Evolutionary conservation across 2,888 invertebrate species (phyloP), one percentile per base, ranked within the genome.

Genomic region (Ichneumoninae sp.): DNA sequence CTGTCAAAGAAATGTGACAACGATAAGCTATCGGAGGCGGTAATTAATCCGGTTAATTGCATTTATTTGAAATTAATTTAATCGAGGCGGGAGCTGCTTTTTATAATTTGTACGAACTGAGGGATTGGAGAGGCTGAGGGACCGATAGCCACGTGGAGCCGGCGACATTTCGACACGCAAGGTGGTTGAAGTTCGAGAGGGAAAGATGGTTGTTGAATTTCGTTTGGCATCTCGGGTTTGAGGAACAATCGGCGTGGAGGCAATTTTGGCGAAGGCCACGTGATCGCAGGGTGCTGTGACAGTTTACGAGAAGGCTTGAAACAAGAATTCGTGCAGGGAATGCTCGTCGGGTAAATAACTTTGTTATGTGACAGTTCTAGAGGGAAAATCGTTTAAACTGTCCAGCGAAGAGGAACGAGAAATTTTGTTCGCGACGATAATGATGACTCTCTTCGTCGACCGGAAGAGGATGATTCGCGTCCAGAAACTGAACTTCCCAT

Each of bases 381-480:
- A 10, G 13, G 47, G 54, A 54, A 36, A n/a, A 66, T 65, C 50
- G 33, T 62, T 47, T 62, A 19, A 10, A 44, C 33, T 10, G 22
- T 0, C 33, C 16, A 10, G 3, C n/a, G 22, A 22, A 22, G 40
- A 70, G 30, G 40, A 44, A 30, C 10, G 57, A n/a, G 22, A 44
- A 60, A 33, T 33, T 60, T 8, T 52, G 13, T 8, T 66, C 26
- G 36, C 19, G 36, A 10, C 44, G n/a, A 78, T 47, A 71, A 74
- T n/a, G 47, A 84, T 65, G 65, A 70, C 7, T 30, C 54, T 5
- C 44, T 44, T 77, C 26, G 54, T 76, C 69, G 13, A 52, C 44
- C n/a, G 77, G 68, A 80, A 36, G 54, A 81, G 16, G 76, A 79
- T 79, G 30, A n/a, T 36, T 30, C 16, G 70, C 36, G 22, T 52